Evolutionary conservation across 2,888 invertebrate genomes (phyloP), one percentile per base, ranked within the genome.

Genomic region (Agriopis aurantiaria): DNA sequence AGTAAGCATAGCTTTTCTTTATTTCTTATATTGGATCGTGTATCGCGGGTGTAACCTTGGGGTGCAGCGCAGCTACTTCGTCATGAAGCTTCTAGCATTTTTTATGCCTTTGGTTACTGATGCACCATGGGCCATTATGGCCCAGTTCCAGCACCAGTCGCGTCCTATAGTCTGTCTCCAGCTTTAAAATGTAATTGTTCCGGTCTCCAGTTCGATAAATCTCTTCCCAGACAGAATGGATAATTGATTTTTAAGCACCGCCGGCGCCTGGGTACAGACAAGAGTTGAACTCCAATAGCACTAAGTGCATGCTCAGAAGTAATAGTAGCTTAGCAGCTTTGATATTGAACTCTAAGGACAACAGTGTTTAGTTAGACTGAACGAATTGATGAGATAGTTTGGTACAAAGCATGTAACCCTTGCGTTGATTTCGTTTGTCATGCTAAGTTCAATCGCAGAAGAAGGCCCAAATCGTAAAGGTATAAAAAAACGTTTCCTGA

Each of bases 231-330:
- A 60, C 60, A 48, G 60, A 46, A 48, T 66, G 59, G 53, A 41
- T 66, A 60, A 61, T 66, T 66, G 66, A 59, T 53, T 64, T 64
- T 64, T 59, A 64, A 69, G 59, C 59, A 49, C 49, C 23, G 56
- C n/a, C 49, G 58, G 23, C 51, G 65, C 61, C 61, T 52, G 58
- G 40, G 10, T 40, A 17, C 33, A 62, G 62, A 33, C 43, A 40
- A 12, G 45, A 58, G 12, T 51, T 61, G 3, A 59, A 59, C 57
- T 55, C 45, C 52, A 58, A 61, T 65, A 57, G 23, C 56, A 52
- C 59, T 65, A 58, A 69, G 65, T 69, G 69, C 69, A 55, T n/a
- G 14, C 46, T 61, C n/a, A 40, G 51, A 63, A 41, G 63, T 63
- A 68, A 68, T 68, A 45, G 23, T 12, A 5, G 33, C 33, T 33